Evolutionary conservation across 2,797 vertebrate species (phyloP).

Genomic region (Gallirallus australis): DNA sequence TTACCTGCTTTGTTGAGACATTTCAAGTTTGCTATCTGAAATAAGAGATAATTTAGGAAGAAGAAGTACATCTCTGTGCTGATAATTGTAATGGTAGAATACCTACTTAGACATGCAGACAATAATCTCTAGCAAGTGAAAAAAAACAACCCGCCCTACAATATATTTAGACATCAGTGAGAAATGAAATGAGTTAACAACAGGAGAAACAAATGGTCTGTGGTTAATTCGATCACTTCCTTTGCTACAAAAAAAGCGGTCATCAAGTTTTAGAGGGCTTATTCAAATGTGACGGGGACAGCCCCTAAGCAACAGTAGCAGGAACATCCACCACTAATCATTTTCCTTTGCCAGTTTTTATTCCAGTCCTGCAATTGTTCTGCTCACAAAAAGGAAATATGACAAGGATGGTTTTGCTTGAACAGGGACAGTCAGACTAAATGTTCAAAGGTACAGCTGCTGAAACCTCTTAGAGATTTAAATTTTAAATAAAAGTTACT

Average conservation of each 20-base stretch:
- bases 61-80: background rate
- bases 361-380: background rate
- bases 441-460: background rate
- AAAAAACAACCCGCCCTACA: background rate
- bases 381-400: background rate
- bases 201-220: constrained; percentile 61
- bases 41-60: background rate
- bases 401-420: background rate
- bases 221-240: constrained; percentile 64
- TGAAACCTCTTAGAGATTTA: background rate
- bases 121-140: background rate
- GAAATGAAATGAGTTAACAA: constrained; percentile 41
- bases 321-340: background rate
- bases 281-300: constrained; percentile 41
- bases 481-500: background rate
- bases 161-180: background rate
- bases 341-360: constrained; percentile 16
- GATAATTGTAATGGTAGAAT: background rate
- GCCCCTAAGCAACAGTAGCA: constrained; percentile 38
- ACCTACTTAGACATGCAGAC: background rate
- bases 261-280: constrained; percentile 28
- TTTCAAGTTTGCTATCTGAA: background rate
- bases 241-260: constrained; percentile 39
- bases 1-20: background rate
- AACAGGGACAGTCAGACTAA: background rate